A percentile compares a stretch with the other conserved stretches of the same genome.
Conservation (phyloP, 2,113 vertebrate genomes). For the Petrocephalus zakoni region DNA sequence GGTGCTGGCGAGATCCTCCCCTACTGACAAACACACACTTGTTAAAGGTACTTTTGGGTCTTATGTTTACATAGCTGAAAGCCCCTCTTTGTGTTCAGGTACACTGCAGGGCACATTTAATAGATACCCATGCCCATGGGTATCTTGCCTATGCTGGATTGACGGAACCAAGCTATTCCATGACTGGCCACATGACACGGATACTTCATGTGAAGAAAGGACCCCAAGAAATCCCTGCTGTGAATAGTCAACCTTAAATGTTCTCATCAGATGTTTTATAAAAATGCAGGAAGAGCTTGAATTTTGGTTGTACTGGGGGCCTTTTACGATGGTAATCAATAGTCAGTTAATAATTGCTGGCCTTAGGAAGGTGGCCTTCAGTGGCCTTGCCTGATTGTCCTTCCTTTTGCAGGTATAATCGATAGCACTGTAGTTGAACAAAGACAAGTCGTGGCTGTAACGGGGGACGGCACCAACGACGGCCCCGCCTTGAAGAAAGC, state of each 20-base stretch:
- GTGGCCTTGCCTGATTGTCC: neutral
- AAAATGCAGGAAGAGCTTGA: neutral
- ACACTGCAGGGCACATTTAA: neutral
- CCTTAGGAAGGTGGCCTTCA: neutral
- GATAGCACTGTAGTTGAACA: constrained; percentile 90
- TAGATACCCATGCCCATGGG: too few relatives aligned
- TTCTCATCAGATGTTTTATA: neutral
- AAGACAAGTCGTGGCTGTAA: constrained; percentile 95
- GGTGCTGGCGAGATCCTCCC: constrained; percentile 94
- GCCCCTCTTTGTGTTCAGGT: neutral
- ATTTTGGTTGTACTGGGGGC: neutral
- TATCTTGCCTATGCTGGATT: neutral
- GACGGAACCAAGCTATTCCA: neutral
- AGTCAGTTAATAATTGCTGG: neutral
- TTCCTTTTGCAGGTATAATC: constrained; percentile 77
- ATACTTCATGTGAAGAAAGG: neutral
- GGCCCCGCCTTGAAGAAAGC: constrained; percentile 97
- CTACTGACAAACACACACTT: constrained; percentile 95
- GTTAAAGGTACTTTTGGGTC: constrained; percentile 79
- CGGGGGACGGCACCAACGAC: constrained; percentile 95
- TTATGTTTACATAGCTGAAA: neutral
- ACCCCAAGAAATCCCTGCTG: neutral
- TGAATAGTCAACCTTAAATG: neutral
- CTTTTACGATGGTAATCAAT: neutral
- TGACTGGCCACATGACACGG: neutral